Percentiles rank a stretch among this genome's conserved stretches.
Conservation (phyloP, 2,888 invertebrate species). For the Liopterus haemorrhoidalis region DNA sequence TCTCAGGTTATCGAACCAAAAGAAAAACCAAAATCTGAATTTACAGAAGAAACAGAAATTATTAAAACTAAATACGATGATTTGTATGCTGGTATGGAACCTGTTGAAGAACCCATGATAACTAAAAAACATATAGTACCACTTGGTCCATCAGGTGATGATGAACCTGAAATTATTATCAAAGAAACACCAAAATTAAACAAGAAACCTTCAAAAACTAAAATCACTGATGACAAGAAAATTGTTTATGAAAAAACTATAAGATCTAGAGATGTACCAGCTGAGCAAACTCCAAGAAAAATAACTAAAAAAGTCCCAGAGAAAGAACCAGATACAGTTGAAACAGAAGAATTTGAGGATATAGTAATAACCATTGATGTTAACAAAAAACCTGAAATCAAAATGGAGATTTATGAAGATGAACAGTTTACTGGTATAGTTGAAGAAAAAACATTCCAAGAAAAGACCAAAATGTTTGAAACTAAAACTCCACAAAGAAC, state of each 20-base stretch:
- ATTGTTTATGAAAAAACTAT: not conserved
- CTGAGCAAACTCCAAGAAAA: slow-evolving; percentile 1
- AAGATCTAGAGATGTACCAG: not conserved
- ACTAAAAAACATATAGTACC: slow-evolving; percentile 38
- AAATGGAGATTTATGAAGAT: slow-evolving; percentile 40
- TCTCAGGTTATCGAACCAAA: no score
- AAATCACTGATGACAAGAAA: not conserved
- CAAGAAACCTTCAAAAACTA: not conserved
- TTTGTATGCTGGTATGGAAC: slow-evolving; percentile 30
- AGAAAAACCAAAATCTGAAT: no score
- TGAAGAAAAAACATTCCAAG: no score
- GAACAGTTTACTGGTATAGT: slow-evolving; percentile 46
- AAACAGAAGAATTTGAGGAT: slow-evolving; percentile 16
- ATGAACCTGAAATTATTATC: slow-evolving; percentile 6
- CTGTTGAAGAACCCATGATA: slow-evolving; percentile 40
- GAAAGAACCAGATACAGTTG: slow-evolving; percentile 23
- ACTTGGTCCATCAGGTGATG: slow-evolving; percentile 38
- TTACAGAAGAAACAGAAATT: no score
- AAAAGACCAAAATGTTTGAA: slow-evolving; percentile 42
- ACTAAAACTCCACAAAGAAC: slow-evolving; percentile 43
- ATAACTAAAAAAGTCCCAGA: slow-evolving; percentile 14
- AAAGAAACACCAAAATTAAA: not conserved
- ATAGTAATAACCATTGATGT: slow-evolving; percentile 14
- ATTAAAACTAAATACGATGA: no score
- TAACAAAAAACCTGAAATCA: slow-evolving; percentile 29